A percentile compares a stretch with the other conserved stretches of the same genome.
phyloP scores from a whole-genome alignment of 2,113 vertebrate genomes.

The Urocolius indicus region DNA sequence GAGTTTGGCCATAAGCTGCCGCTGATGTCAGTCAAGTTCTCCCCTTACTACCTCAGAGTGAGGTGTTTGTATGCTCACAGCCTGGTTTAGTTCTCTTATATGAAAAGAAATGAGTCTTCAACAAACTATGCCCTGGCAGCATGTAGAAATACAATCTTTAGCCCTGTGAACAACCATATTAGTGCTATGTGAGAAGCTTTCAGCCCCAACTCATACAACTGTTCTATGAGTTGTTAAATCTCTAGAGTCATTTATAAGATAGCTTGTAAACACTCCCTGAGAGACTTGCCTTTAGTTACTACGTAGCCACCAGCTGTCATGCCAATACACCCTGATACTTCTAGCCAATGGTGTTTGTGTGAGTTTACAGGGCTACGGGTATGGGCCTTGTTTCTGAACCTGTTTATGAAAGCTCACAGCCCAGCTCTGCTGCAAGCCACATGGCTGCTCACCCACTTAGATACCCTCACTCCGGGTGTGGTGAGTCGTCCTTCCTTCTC shows the following conservation, averaged over 20 bases:
- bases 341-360: neutral
- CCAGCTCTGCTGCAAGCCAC: neutral
- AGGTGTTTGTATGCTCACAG: neutral
- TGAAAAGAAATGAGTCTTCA: slow-evolving; percentile 24
- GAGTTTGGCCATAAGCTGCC: neutral
- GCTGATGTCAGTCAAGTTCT: neutral
- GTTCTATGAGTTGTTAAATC: neutral
- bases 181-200: slow-evolving; percentile 24
- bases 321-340: neutral
- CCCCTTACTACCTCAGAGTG: neutral
- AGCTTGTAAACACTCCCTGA: neutral
- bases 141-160: slow-evolving; percentile 39
- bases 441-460: fast-evolving
- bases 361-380: neutral
- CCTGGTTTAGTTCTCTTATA: neutral
- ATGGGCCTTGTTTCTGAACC: neutral
- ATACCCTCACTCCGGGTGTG: fast-evolving
- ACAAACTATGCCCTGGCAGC: slow-evolving; percentile 40
- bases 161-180: slow-evolving; percentile 41
- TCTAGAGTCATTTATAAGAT: neutral
- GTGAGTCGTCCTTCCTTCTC: neutral
- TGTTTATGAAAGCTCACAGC: neutral
- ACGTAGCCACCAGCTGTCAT: neutral
- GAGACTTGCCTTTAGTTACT: neutral
- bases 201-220: slow-evolving; percentile 30